Evolutionary conservation across 2,888 invertebrate species (phyloP).

Genomic region (Boloria euphrosyne): DNA sequence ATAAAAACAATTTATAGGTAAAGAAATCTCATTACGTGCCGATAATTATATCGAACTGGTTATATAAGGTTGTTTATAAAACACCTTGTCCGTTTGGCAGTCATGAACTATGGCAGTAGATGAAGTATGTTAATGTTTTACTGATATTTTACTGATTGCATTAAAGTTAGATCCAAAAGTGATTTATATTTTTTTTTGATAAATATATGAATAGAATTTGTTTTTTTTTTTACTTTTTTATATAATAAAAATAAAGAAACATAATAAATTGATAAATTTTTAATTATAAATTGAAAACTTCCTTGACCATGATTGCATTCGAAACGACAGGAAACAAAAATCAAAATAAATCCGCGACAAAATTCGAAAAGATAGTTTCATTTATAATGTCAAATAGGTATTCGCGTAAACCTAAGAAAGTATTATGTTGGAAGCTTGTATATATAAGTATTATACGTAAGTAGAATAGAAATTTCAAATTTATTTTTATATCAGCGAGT

Average conservation of each 20-base stretch:
- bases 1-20: no score
- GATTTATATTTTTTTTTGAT: no score
- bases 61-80: constrained; percentile 76
- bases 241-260: neutral
- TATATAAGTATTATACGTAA: constrained; percentile 16
- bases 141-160: constrained; percentile 15
- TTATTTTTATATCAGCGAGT: constrained; percentile 37
- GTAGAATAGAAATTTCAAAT: constrained; percentile 29
- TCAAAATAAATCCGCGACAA: no score
- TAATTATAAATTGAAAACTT: no score
- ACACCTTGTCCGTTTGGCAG: constrained; percentile 60
- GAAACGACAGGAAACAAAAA: no score
- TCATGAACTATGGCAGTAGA: constrained; percentile 42
- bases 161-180: neutral
- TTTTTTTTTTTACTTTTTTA: no score
- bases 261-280: neutral
- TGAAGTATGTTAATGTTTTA: constrained; percentile 25
- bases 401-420: no score
- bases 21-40: constrained; percentile 45
- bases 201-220: no score
- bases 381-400: no score
- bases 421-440: no score
- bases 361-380: no score
- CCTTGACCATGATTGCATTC: no score
- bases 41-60: constrained; percentile 52